Percentiles rank a stretch among this genome's conserved stretches.
phyloP scores from a whole-genome alignment of 2,888 invertebrate genomes.

The Polymixis flavicincta region DNA sequence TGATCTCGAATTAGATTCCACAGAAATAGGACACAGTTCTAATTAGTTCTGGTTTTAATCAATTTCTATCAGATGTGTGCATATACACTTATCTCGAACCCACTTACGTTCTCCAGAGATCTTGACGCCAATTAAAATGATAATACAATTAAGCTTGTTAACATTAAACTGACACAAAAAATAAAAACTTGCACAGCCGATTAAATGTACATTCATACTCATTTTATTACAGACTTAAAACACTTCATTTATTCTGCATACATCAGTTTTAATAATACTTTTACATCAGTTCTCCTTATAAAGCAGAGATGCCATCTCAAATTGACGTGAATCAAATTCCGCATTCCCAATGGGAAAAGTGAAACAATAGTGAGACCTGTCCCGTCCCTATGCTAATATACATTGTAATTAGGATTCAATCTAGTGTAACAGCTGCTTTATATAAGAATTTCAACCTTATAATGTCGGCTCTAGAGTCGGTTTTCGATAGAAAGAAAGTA shows the following conservation, averaged over 20 bases:
- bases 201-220: conserved; percentile 21
- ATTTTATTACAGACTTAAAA: conserved; percentile 50
- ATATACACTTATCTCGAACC: not conserved
- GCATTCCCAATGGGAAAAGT: conserved; percentile 64
- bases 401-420: conserved; percentile 61
- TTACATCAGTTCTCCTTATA: conserved; percentile 30
- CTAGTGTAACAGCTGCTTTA: conserved; percentile 47
- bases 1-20: conserved; percentile 5
- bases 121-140: conserved; percentile 13
- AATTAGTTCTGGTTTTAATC: conserved; percentile 10
- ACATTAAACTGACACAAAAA: conserved; percentile 16
- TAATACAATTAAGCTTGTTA: conserved; percentile 17
- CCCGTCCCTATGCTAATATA: conserved; percentile 64
- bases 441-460: conserved; percentile 41
- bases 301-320: conserved; percentile 60
- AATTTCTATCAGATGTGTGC: not conserved
- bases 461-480: not conserved
- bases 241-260: conserved; percentile 51
- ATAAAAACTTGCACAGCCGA: conserved; percentile 21
- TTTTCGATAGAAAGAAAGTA: not conserved
- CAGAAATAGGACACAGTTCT: not conserved
- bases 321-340: conserved; percentile 64
- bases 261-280: conserved; percentile 55
- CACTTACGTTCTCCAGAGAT: not conserved
- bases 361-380: conserved; percentile 68